Base-by-base conservation (phyloP, 2,888 invertebrate species). In the Pseudococcus viburni region DNA sequence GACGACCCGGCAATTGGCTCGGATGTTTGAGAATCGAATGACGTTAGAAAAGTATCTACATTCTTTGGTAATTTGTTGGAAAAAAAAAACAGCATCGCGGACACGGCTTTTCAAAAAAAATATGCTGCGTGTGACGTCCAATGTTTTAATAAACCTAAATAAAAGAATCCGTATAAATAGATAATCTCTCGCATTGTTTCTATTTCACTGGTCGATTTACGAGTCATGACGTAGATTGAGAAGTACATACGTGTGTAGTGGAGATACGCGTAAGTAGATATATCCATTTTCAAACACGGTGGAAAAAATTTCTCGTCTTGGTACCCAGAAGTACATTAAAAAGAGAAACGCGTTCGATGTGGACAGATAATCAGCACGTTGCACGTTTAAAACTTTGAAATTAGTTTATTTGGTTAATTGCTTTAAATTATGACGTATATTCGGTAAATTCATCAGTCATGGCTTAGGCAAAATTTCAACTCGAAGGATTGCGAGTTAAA, bases 101-200 rank as follows among this genome's bases (percentile, higher is more conserved):
- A 55, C 55, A 46, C 46, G 46, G 1, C 5, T 46, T 33, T 33
- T 33, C 26, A 33, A 33, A 33, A 33, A 33, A 22, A 64, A 64
- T 64, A 64, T 64, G 22, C 64, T 4, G 0, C 6, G 9, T 73
- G 33, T 73, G 68, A 73, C 68, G 68, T 51, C 11, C 19, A 19
- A 59, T 59, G 59, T 73, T 73, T 73, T 73, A 73, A 33, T 73
- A 33, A 73, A 73, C 26, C 68, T 33, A 33, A 73, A 73, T 73
- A 73, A 73, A 73, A 73, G 68, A 73, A 73, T 73, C 68, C 68
- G 68, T 73, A 73, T 73, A 73, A 73, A 73, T 73, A 73, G 68
- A 73, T 73, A 73, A 73, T 22, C 68, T 26, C 68, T 73, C 68
- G 19, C 19, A 73, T 73, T 73, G 68, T 73, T 15, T 73, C 68